Evolutionary conservation across 2,113 vertebrate genomes (phyloP).

Genomic region (Tympanuchus pallidicinctus): DNA sequence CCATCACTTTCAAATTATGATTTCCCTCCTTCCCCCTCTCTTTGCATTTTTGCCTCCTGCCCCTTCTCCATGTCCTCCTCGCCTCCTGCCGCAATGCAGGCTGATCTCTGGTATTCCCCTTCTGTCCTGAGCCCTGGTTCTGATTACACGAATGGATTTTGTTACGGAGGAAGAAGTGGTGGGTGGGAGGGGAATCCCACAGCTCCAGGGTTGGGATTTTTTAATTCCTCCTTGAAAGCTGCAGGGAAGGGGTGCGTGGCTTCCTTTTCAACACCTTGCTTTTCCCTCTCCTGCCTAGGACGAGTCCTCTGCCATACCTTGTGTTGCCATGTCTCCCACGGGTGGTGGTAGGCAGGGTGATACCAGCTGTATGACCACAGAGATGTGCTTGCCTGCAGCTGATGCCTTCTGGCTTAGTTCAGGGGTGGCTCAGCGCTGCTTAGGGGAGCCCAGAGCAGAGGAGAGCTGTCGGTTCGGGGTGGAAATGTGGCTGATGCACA

Average conservation of each 20-base stretch:
- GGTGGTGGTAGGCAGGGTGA: constrained; percentile 40
- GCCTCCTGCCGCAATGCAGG: constrained; percentile 38
- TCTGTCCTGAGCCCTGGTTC: constrained; percentile 67
- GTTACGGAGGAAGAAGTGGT: constrained; percentile 10
- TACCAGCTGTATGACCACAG: not conserved
- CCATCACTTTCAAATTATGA: constrained; percentile 49
- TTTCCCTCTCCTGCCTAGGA: not conserved
- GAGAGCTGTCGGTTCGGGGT: not conserved
- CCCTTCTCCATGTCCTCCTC: constrained; percentile 59
- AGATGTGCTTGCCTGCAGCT: not conserved
- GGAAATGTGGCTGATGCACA: not conserved
- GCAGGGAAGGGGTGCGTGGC: constrained; percentile 1
- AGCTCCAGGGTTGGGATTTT: constrained; percentile 45
- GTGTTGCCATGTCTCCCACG: not conserved
- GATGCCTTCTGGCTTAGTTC: not conserved
- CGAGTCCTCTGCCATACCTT: not conserved
- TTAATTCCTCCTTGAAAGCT: constrained; percentile 49
- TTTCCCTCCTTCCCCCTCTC: not conserved
- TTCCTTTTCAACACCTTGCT: constrained; percentile 6
- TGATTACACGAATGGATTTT: constrained; percentile 14
- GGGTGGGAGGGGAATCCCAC: constrained; percentile 55
- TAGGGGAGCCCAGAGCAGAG: not conserved
- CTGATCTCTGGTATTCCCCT: constrained; percentile 70
- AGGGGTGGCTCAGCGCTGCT: not conserved
- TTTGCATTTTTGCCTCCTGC: constrained; percentile 59